Conservation (phyloP, 2,888 invertebrate species). For the Pyrrhia umbra region DNA sequence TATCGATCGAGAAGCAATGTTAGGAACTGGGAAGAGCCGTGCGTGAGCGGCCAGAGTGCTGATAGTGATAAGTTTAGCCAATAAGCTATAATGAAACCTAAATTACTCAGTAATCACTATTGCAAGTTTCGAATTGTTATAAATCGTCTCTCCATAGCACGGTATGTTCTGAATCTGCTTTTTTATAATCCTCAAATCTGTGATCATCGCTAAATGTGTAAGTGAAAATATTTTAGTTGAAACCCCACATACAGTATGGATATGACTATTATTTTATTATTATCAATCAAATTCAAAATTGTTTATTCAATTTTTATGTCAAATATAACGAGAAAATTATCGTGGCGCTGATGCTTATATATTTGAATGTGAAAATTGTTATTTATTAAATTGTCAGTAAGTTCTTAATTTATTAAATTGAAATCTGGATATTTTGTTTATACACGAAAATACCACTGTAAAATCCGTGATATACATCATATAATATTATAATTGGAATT, state of each 20-base stretch:
- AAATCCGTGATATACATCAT: slow-evolving; percentile 90
- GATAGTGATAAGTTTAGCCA: slow-evolving; percentile 87
- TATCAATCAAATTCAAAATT: slow-evolving; percentile 57
- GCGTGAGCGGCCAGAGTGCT: slow-evolving; percentile 82
- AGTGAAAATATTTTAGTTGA: slow-evolving; percentile 86
- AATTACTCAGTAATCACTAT: slow-evolving; percentile 90
- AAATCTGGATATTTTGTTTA: slow-evolving; percentile 89
- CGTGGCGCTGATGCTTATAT: slow-evolving; percentile 83
- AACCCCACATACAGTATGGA: slow-evolving; percentile 78
- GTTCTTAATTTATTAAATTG: slow-evolving; percentile 88
- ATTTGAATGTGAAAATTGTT: slow-evolving; percentile 87
- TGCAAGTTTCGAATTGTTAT: slow-evolving; percentile 87
- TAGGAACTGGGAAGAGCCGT: slow-evolving; percentile 81
- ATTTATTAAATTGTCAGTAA: slow-evolving; percentile 88
- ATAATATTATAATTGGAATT: slow-evolving; percentile 88
- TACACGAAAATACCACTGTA: slow-evolving; percentile 89
- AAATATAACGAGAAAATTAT: slow-evolving; percentile 77
- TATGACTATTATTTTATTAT: slow-evolving; percentile 69
- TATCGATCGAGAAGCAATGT: slow-evolving; percentile 89
- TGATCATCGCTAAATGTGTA: slow-evolving; percentile 89
- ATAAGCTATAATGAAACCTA: slow-evolving; percentile 88
- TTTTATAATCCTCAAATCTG: slow-evolving; percentile 90
- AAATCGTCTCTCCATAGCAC: slow-evolving; percentile 88
- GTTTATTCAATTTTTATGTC: slow-evolving; percentile 57
- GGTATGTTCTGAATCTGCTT: slow-evolving; percentile 89